Evolutionary conservation across 2,888 invertebrate species (phyloP).

Genomic region (Sarcophaga variegata): DNA sequence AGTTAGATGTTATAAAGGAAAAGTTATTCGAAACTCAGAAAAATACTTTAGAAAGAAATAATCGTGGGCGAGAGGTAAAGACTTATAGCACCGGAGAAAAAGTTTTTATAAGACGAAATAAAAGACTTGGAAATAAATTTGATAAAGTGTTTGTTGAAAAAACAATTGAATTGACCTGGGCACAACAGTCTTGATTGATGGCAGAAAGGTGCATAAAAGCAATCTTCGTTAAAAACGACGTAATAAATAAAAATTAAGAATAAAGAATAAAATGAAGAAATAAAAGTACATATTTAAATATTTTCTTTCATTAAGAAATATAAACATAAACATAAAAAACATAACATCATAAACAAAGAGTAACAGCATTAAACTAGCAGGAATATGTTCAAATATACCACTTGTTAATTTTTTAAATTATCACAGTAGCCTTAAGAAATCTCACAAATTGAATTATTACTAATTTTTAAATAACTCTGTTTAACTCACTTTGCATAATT

Average conservation of each 20-base stretch:
- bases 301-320: constrained; percentile 18
- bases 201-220: constrained; percentile 31
- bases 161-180: constrained; percentile 36
- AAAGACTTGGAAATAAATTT: constrained; percentile 46
- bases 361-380: constrained; percentile 4
- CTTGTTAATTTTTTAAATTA: constrained; percentile 33
- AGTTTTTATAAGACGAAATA: constrained; percentile 44
- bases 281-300: neutral
- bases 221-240: constrained; percentile 20
- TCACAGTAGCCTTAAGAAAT: no score
- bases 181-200: constrained; percentile 19
- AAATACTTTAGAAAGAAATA: constrained; percentile 32
- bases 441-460: constrained; percentile 5
- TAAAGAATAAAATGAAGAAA: neutral
- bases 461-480: constrained; percentile 15
- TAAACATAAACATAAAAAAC: neutral
- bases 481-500: constrained; percentile 17
- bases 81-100: constrained; percentile 52
- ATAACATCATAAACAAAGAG: neutral
- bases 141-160: constrained; percentile 50
- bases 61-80: constrained; percentile 35
- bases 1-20: constrained; percentile 32
- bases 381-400: constrained; percentile 34
- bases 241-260: no score
- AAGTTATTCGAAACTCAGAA: constrained; percentile 25